A percentile compares a stretch with the other conserved stretches of the same genome.
These are phyloP conservation scores for Andrena bucephala DNA, from an alignment of 2,888 invertebrate genomes.

Conservation along the genomic window DNA sequence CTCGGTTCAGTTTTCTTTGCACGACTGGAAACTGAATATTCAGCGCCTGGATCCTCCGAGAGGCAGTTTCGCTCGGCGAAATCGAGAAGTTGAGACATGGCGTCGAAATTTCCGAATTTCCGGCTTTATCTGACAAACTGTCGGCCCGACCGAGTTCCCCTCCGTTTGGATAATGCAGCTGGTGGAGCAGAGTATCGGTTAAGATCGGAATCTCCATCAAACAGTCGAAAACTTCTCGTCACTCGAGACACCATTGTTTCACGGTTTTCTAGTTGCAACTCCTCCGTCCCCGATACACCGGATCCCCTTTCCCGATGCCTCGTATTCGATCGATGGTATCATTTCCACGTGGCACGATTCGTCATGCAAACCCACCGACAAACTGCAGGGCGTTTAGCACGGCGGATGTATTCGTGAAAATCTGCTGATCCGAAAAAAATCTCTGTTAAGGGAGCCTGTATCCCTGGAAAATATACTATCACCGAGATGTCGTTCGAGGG, in stretches of 20 bases:
- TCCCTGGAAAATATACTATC: conserved; percentile 18
- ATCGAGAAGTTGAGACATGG: conserved; percentile 28
- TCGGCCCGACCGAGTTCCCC: conserved; percentile 6
- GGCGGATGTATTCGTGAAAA: conserved; percentile 2
- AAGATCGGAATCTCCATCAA: conserved; percentile 18
- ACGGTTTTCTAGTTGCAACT: conserved; percentile 5
- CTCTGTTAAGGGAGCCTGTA: conserved; percentile 19
- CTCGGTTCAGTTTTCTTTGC: background rate
- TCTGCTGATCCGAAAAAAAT: conserved; percentile 24
- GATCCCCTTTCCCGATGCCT: background rate
- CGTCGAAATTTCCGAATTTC: conserved; percentile 47
- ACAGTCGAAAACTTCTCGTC: background rate
- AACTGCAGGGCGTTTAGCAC: background rate
- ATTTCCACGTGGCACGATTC: background rate
- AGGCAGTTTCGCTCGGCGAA: background rate
- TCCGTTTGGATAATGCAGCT: conserved; percentile 48
- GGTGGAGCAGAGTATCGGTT: conserved; percentile 5
- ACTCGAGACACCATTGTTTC: background rate
- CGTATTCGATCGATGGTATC: conserved; percentile 6
- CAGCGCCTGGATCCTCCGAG: background rate
- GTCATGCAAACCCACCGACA: conserved; percentile 14
- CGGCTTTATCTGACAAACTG: conserved; percentile 37
- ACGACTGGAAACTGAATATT: conserved; percentile 12
- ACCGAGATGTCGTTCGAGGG: conserved; percentile 6
- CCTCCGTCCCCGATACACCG: background rate